phyloP scores from a whole-genome alignment of 2,797 vertebrate species.

The Hypotaenidia okinawae region DNA sequence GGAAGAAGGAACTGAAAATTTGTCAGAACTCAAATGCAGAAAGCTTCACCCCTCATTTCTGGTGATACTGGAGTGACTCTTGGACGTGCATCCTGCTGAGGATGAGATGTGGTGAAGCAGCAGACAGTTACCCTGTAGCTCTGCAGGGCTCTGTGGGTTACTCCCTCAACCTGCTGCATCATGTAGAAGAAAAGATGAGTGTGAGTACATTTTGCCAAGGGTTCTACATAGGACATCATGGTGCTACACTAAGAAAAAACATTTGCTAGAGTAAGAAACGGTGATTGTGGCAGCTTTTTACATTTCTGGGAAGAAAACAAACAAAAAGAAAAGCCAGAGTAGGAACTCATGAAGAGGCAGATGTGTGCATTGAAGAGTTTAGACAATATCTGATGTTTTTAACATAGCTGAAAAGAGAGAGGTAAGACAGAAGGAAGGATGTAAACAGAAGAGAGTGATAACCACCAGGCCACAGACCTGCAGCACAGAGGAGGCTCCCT shows the following conservation, averaged over 20 bases:
- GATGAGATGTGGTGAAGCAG: background rate
- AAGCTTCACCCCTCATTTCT: background rate
- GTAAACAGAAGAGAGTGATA: background rate
- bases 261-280: background rate
- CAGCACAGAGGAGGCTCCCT: background rate
- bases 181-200: background rate
- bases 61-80: too few species aligned
- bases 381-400: background rate
- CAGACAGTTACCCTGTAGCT: background rate
- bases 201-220: background rate
- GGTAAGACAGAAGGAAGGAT: background rate
- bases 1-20: background rate
- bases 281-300: background rate
- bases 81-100: background rate
- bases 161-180: background rate
- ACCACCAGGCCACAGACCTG: background rate
- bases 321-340: background rate
- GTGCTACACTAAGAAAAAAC: background rate
- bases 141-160: background rate
- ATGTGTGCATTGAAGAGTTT: background rate
- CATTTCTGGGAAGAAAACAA: background rate
- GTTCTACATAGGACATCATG: background rate
- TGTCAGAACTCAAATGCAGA: background rate
- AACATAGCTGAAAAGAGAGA: background rate
- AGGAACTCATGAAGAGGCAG: background rate